phyloP scores from a whole-genome alignment of 1,140 invertebrate species.

The Ctenoplectra terminalis region DNA sequence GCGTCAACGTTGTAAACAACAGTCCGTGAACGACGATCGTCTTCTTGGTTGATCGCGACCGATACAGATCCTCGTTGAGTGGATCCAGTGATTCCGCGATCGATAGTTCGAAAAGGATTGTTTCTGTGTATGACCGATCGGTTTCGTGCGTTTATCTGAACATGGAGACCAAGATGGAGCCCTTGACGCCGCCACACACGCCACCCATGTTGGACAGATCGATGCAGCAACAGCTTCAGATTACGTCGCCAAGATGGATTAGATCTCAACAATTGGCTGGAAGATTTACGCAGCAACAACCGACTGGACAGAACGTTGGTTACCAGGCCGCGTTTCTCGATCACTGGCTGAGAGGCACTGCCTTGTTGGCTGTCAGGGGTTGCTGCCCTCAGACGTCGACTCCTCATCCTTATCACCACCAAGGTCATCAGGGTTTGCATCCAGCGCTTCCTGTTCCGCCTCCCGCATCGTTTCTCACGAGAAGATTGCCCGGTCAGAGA shows the following conservation, averaged over 20 bases:
- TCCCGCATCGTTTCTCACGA: conserved; percentile 80
- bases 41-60: background rate
- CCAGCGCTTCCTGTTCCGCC: conserved; percentile 83
- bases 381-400: conserved; percentile 69
- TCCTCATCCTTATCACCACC: conserved; percentile 77
- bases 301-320: conserved; percentile 76
- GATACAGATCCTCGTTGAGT: no score
- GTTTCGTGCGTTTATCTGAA: no score
- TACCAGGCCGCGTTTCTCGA: conserved; percentile 86
- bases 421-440: conserved; percentile 69
- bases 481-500: conserved; percentile 84
- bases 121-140: background rate
- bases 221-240: conserved; percentile 53
- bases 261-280: conserved; percentile 46
- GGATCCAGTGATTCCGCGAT: background rate
- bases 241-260: conserved; percentile 62
- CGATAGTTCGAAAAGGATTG: background rate
- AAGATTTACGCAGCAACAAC: conserved; percentile 48
- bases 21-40: background rate
- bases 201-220: conserved; percentile 84
- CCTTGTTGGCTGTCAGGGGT: conserved; percentile 81
- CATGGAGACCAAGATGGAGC: conserved; percentile 76
- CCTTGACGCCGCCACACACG: conserved; percentile 88
- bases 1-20: conserved; percentile 13
- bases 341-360: conserved; percentile 89